Evolutionary conservation across 2,888 invertebrate genomes (phyloP).

Genomic region (Drosophila suboccidentalis): DNA sequence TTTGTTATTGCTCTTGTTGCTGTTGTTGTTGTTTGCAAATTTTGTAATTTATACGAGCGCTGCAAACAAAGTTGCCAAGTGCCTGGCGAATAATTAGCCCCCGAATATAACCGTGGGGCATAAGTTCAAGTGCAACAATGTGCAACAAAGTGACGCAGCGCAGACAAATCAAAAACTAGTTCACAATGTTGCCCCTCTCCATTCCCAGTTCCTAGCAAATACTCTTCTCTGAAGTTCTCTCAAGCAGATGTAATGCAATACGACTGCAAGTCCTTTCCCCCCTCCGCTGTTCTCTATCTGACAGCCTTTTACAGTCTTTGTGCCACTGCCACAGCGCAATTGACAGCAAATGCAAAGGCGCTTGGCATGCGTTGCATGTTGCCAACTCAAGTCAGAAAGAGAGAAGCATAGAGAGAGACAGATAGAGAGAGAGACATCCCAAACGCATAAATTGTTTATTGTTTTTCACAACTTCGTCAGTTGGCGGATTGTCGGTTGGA

Average conservation of each 20-base stretch:
- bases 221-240: slow-evolving; percentile 9
- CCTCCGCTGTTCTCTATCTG: background rate
- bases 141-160: slow-evolving; percentile 66
- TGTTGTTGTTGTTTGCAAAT: slow-evolving; percentile 56
- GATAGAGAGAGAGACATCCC: slow-evolving; percentile 61
- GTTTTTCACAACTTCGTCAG: slow-evolving; percentile 49
- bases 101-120: slow-evolving; percentile 76
- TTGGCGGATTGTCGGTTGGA: slow-evolving; percentile 1
- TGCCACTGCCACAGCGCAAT: slow-evolving; percentile 51
- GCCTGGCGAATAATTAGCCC: slow-evolving; percentile 80
- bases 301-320: slow-evolving; percentile 8
- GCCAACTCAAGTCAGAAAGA: slow-evolving; percentile 11
- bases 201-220: too few species aligned
- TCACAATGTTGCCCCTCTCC: slow-evolving; percentile 57
- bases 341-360: slow-evolving; percentile 78
- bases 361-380: slow-evolving; percentile 75
- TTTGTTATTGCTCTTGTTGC: slow-evolving; percentile 35
- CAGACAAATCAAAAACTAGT: slow-evolving; percentile 72
- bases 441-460: slow-evolving; percentile 78
- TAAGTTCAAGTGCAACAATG: slow-evolving; percentile 80
- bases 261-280: slow-evolving; percentile 26
- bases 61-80: slow-evolving; percentile 78
- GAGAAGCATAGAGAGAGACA: too few species aligned
- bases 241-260: slow-evolving; percentile 60
- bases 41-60: slow-evolving; percentile 62